Base-by-base conservation (phyloP, 2,113 vertebrate species). In the Stigmatopora argus region DNA sequence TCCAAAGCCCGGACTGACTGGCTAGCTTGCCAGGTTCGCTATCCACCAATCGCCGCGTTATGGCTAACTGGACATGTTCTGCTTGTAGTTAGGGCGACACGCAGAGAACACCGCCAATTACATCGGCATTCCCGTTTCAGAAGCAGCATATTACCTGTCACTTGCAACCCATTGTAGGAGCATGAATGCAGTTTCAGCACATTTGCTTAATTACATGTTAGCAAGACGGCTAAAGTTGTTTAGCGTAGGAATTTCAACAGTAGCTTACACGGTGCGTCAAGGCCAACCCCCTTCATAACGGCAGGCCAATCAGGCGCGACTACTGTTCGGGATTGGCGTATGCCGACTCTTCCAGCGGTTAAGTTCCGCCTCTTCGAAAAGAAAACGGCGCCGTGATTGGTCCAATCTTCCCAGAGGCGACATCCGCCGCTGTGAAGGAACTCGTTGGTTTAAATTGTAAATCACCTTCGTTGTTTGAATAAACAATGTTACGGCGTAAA, bases 211-310 rank as follows among this genome's bases (percentile, higher is more conserved):
- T 86, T 84, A 80, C 76, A 82, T 82, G 80, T 87, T 87, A 89
- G 85, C 87, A 80, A 57, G 64, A 71, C 76, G 82, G 87, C 88
- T 88, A 88, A 90, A 90, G 90, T 86, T 89, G 86, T 81, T 90
- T 88, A 88, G 90, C 90, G 78, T 78, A 84, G 89, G 88, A 91
- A 90, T 91, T 86, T 91, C 86, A 87, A 87, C 86, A 78, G 86
- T 81, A 76, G 83, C 78, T 79, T 74, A 78, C 77, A 87, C 82
- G 61, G 80, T 67, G 80, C 79, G 67, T 66, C 67, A 65, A 65
- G 31, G 66, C 88, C 87, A 79, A 62, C 88, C 80, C 72, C 61
- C 52, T 49, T 73, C 72, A 72, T 44, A 38, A n/a, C n/a, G 52
- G 47, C 21, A 15, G 74, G 69, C 78, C 71, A 83, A 86, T 80